Evolutionary conservation across 2,797 vertebrate species (phyloP).

Genomic region (Buceros bicornis): DNA sequence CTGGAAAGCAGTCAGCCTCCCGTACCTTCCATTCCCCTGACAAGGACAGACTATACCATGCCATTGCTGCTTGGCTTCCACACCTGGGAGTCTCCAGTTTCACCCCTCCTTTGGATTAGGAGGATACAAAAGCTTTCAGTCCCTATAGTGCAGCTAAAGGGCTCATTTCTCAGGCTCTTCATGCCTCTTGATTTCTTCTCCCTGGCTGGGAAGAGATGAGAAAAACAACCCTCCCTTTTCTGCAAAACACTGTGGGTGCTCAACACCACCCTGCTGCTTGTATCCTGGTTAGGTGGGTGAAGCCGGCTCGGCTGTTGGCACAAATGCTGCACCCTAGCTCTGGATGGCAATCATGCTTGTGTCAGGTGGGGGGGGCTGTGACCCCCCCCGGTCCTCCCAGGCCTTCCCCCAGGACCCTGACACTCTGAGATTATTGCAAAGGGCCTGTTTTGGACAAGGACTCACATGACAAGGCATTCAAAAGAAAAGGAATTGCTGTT

Average conservation of each 20-base stretch:
- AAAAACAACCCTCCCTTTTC: neutral
- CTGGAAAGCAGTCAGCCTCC: neutral
- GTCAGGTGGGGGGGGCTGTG: neutral
- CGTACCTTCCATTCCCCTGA: neutral
- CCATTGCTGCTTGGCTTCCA: neutral
- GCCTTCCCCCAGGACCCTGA: neutral
- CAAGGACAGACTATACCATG: neutral
- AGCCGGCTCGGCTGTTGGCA: rapidly evolving
- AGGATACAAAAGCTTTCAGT: neutral
- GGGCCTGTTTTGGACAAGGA: neutral
- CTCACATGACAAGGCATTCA: neutral
- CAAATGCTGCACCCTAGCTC: neutral
- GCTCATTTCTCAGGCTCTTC: neutral
- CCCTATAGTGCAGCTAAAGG: neutral
- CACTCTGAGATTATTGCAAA: neutral
- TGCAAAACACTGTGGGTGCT: neutral
- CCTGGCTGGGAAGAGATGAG: neutral
- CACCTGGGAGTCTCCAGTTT: neutral
- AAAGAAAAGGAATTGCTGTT: neutral
- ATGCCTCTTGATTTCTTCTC: neutral
- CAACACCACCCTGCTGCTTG: rapidly evolving
- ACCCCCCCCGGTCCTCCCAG: too few relatives aligned
- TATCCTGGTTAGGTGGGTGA: rapidly evolving
- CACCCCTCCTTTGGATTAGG: neutral
- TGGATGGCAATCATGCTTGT: neutral